Conservation (phyloP, 2,113 vertebrate species). For the Malurus cyaneus region DNA sequence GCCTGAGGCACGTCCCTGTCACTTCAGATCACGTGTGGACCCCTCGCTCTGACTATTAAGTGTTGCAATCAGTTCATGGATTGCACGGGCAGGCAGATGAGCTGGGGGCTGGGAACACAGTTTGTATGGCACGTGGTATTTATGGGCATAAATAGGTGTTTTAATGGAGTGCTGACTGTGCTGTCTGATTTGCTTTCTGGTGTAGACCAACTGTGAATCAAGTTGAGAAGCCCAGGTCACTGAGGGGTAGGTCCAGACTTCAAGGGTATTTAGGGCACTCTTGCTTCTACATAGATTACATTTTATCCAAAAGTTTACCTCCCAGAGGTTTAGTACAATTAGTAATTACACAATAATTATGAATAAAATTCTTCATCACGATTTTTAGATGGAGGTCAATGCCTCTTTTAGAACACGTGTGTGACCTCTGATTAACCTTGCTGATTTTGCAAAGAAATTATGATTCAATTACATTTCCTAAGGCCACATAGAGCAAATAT, state of each 20-base stretch:
- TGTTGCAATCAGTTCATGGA: background rate
- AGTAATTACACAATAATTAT: background rate
- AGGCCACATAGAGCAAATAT: background rate
- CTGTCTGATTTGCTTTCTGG: background rate
- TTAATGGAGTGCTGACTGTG: background rate
- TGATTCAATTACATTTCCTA: background rate
- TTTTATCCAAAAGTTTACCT: background rate
- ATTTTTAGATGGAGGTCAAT: background rate
- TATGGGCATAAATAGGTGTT: background rate
- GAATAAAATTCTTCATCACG: background rate
- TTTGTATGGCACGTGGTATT: background rate
- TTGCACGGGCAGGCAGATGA: background rate
- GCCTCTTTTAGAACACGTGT: background rate
- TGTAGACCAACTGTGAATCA: background rate
- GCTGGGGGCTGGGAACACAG: background rate
- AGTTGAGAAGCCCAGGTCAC: background rate
- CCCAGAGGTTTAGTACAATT: background rate
- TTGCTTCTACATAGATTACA: background rate
- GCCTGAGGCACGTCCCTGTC: background rate
- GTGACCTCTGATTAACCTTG: background rate
- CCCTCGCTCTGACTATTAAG: background rate
- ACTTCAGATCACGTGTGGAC: rapidly evolving
- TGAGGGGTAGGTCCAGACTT: background rate
- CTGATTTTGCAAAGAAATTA: background rate
- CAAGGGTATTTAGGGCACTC: background rate